A percentile compares a stretch with the other conserved stretches of the same genome.
These are phyloP conservation scores for Macrochelys suwanniensis DNA, from an alignment of 2,797 vertebrate genomes.

Conservation along the genomic window DNA sequence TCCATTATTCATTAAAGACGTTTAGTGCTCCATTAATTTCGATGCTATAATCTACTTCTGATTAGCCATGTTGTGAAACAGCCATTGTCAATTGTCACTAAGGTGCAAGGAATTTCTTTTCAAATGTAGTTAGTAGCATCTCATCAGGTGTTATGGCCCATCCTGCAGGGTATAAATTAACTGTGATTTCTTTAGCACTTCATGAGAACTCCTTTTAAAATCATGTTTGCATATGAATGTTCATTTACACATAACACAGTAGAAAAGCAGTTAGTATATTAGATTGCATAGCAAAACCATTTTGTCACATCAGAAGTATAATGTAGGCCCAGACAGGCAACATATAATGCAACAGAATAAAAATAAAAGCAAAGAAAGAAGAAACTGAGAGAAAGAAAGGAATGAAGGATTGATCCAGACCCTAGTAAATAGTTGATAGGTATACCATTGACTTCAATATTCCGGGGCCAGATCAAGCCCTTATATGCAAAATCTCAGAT, in stretches of 20 bases:
- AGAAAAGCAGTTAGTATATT: conserved; percentile 6
- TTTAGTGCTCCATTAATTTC: conserved; percentile 65
- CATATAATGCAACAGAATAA: not conserved
- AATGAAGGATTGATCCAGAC: not conserved
- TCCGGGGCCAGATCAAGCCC: not conserved
- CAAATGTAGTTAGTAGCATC: conserved; percentile 31
- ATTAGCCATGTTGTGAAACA: conserved; percentile 70
- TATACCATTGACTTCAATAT: too few species aligned
- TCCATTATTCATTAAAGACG: conserved; percentile 50
- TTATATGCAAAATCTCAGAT: conserved; percentile 15
- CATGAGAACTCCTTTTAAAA: conserved; percentile 38
- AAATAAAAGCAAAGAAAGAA: not conserved
- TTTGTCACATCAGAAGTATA: not conserved
- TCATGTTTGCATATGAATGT: conserved; percentile 51
- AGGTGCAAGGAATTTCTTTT: conserved; percentile 49
- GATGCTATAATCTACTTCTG: conserved; percentile 59
- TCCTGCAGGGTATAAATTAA: conserved; percentile 59
- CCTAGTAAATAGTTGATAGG: not conserved
- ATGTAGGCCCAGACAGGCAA: not conserved
- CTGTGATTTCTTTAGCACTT: conserved; percentile 42
- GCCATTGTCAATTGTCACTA: conserved; percentile 56
- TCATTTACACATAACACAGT: not conserved
- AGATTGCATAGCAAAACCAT: not conserved
- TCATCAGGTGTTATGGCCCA: conserved; percentile 38
- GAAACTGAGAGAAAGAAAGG: not conserved